phyloP scores from a whole-genome alignment of 2,113 vertebrate species.

The Prionailurus viverrinus region DNA sequence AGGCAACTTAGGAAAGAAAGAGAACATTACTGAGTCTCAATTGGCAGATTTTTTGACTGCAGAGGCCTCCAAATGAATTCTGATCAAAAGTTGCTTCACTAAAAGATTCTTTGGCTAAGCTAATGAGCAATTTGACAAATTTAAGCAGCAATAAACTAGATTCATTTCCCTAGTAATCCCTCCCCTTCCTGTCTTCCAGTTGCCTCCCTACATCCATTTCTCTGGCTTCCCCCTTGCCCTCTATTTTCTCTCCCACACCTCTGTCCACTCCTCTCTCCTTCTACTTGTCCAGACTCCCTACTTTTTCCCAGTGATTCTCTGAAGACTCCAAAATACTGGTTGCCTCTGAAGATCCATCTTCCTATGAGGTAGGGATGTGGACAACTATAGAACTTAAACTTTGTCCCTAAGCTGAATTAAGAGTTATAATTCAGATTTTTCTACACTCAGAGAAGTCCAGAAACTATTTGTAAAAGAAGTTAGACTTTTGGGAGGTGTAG shows the following conservation, averaged over 20 bases:
- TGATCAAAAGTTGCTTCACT: not conserved
- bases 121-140: not conserved
- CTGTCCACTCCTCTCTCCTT: not conserved
- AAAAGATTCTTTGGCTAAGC: not conserved
- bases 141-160: not conserved
- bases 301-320: not conserved
- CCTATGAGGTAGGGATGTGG: not conserved
- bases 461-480: not conserved
- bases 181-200: not conserved
- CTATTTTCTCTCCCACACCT: not conserved
- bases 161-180: not conserved
- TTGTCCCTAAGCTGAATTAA: not conserved
- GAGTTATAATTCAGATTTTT: not conserved
- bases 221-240: not conserved
- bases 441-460: not conserved
- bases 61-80: not conserved
- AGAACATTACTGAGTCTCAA: not conserved
- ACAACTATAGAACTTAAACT: not conserved
- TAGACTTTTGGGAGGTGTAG: not conserved
- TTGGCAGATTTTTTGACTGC: not conserved
- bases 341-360: not conserved
- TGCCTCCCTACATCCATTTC: not conserved
- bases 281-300: too few species aligned
- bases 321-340: not conserved
- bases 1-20: not conserved